Conservation (phyloP, 2,113 vertebrate genomes). For the Mesembrinibis cayennensis region DNA sequence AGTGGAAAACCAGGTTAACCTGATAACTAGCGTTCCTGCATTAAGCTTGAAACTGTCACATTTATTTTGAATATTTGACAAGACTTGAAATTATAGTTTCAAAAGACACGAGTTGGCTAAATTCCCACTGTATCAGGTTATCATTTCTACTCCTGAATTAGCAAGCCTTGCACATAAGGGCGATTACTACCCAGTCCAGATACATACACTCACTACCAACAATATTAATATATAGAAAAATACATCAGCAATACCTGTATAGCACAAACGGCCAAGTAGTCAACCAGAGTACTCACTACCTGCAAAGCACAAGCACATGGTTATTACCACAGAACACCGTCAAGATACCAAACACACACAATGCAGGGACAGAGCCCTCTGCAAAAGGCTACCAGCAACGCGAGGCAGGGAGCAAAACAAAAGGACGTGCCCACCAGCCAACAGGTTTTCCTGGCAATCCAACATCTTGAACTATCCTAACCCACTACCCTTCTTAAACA, state of each 20-base stretch:
- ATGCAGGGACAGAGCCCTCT: neutral
- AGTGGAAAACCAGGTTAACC: neutral
- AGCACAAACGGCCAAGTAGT: fast-evolving
- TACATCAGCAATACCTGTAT: fast-evolving
- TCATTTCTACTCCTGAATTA: neutral
- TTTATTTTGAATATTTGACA: neutral
- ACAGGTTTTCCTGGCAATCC: too few species aligned
- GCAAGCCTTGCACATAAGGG: too few species aligned
- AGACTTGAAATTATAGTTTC: neutral
- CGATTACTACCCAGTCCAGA: neutral
- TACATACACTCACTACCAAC: neutral
- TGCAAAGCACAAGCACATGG: neutral
- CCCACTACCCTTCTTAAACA: neutral
- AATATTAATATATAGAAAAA: neutral
- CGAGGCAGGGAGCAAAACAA: too few species aligned
- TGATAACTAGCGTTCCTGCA: neutral
- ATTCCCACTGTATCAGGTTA: neutral
- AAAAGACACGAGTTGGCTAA: neutral
- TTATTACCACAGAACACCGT: neutral
- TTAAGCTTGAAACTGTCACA: neutral
- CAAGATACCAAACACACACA: too few species aligned
- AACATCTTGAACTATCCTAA: neutral
- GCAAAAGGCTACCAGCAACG: too few species aligned
- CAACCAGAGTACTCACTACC: fast-evolving
- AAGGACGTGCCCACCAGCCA: neutral